phyloP scores from a whole-genome alignment of 2,113 vertebrate species.

The Trogon surrucura region DNA sequence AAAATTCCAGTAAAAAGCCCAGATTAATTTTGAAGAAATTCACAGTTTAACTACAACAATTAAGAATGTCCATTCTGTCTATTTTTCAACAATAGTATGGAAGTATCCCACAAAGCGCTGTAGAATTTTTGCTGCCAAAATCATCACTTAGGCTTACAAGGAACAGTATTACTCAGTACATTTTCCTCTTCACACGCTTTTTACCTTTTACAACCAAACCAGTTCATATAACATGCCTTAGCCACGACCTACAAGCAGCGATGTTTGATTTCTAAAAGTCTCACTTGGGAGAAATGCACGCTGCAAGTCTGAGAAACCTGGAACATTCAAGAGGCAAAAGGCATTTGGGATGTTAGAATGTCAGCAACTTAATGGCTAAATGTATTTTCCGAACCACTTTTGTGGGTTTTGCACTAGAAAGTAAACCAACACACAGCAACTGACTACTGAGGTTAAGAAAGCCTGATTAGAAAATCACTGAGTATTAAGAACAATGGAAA shows the following conservation, averaged over 20 bases:
- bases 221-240: not conserved
- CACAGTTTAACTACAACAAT: not conserved
- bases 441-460: not conserved
- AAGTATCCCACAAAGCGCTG: not conserved
- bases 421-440: not conserved
- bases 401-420: not conserved
- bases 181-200: not conserved
- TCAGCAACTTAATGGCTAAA: not conserved
- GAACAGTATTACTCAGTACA: not conserved
- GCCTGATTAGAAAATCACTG: not conserved
- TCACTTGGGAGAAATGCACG: not conserved
- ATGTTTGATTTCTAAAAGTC: not conserved
- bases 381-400: not conserved
- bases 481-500: not conserved
- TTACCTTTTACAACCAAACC: not conserved
- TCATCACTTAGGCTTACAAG: not conserved
- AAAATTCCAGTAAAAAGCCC: not conserved
- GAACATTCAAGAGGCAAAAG: not conserved
- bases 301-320: not conserved
- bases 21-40: not conserved
- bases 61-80: not conserved
- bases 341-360: not conserved
- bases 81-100: not conserved
- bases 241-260: not conserved
- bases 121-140: not conserved